Percentiles rank a stretch among this genome's conserved stretches.
Evolutionary conservation across 2,113 vertebrate species (phyloP).

Genomic region (Orthonyx spaldingii): DNA sequence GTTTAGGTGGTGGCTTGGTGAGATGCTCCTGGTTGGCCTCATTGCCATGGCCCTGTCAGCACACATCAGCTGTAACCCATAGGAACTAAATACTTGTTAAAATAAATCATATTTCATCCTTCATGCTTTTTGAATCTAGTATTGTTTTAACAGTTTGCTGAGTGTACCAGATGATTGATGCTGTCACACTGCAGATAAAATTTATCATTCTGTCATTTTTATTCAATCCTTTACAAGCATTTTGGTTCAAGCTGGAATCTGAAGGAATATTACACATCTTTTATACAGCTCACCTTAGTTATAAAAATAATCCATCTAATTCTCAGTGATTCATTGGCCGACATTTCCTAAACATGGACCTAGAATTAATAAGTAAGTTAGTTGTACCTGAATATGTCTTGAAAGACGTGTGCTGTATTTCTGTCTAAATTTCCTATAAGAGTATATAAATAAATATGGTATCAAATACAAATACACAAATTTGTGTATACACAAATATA

Average conservation of each 20-base stretch:
- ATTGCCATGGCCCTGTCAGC: neutral
- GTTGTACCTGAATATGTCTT: neutral
- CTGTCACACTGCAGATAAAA: neutral
- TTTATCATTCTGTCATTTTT: slow-evolving; percentile 1
- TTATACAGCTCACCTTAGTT: neutral
- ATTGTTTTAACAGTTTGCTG: neutral
- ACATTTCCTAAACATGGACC: neutral
- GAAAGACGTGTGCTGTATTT: neutral
- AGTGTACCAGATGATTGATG: slow-evolving; percentile 1
- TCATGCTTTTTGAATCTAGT: neutral
- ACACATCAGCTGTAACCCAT: neutral
- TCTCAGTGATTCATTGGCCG: neutral
- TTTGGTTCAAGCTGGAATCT: neutral
- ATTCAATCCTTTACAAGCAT: neutral
- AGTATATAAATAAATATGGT: neutral
- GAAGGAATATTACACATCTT: neutral
- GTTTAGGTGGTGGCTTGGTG: neutral
- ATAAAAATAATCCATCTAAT: neutral
- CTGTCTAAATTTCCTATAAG: neutral
- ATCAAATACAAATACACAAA: neutral
- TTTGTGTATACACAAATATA: neutral
- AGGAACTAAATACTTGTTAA: neutral
- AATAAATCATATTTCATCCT: neutral
- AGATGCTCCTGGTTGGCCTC: neutral
- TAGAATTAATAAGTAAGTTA: neutral